Evolutionary conservation across 2,113 vertebrate genomes (phyloP).

Genomic region (Scopus umbretta): DNA sequence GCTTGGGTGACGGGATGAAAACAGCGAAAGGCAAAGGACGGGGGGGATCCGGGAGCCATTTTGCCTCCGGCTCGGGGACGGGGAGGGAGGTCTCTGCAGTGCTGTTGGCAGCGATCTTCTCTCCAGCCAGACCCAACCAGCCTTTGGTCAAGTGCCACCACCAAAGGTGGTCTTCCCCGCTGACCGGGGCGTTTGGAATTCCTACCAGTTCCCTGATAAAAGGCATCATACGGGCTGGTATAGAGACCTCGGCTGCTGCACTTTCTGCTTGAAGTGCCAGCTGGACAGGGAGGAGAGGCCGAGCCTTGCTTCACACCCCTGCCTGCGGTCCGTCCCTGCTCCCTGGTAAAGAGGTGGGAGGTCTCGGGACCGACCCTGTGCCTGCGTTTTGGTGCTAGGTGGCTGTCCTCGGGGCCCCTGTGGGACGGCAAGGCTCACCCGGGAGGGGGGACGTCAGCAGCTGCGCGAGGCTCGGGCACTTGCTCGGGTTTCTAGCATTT

Average conservation of each 20-base stretch:
- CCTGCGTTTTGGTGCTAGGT: background rate
- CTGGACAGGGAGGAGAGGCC: background rate
- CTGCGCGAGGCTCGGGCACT: background rate
- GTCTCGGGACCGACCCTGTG: background rate
- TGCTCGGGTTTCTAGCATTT: background rate
- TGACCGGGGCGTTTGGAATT: background rate
- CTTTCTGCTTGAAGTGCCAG: background rate
- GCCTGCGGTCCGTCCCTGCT: background rate
- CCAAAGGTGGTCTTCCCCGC: background rate
- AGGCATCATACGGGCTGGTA: rapidly evolving
- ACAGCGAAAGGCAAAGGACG: rapidly evolving
- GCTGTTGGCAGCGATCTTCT: background rate
- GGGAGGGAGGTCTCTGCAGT: background rate
- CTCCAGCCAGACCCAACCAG: background rate
- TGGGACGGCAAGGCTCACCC: background rate
- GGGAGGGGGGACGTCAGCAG: background rate
- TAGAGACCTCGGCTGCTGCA: background rate
- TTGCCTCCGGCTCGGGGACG: rapidly evolving
- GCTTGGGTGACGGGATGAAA: background rate
- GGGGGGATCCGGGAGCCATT: background rate
- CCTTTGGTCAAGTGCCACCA: background rate
- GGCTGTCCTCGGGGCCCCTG: background rate
- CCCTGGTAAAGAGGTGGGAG: background rate
- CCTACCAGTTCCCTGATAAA: background rate
- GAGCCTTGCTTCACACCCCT: no score